These are phyloP conservation scores for Chymomyza costata DNA, from an alignment of 1,140 invertebrate genomes.

Conservation along the genomic window DNA sequence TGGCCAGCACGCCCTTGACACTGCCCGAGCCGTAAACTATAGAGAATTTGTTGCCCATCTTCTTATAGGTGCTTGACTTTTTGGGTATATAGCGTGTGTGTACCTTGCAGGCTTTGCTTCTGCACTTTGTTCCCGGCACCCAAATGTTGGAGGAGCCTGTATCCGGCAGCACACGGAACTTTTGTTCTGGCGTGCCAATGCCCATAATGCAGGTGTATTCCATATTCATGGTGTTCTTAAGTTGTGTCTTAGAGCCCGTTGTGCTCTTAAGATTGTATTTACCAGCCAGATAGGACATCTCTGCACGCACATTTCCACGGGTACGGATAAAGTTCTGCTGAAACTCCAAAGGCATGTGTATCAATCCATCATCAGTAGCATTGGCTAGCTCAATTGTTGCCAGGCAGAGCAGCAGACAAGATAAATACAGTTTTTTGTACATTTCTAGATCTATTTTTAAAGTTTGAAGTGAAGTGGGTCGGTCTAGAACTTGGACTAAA, in stretches of 20 bases:
- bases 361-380: too few relatives aligned
- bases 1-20: conserved; percentile 19
- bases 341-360: conserved; percentile 20
- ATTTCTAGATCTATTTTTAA: too few relatives aligned
- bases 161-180: conserved; percentile 22
- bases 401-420: too few relatives aligned
- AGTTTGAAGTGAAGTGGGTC: too few relatives aligned
- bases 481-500: too few relatives aligned
- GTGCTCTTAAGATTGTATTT: conserved; percentile 25
- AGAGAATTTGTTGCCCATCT: conserved; percentile 4
- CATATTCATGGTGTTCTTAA: conserved; percentile 23
- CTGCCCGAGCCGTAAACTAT: conserved; percentile 28
- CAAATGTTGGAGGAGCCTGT: conserved; percentile 35
- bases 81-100: conserved; percentile 12
- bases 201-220: conserved; percentile 30
- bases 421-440: too few relatives aligned
- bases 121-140: conserved; percentile 24
- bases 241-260: conserved; percentile 6
- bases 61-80: conserved; percentile 28
- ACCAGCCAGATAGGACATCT: conserved; percentile 16
- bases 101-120: conserved; percentile 15
- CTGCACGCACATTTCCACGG: conserved; percentile 16
- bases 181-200: conserved; percentile 25
- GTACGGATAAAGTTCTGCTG: conserved; percentile 25
- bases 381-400: too few relatives aligned